Conservation (phyloP, 2,113 vertebrate species). For the Trogon surrucura region DNA sequence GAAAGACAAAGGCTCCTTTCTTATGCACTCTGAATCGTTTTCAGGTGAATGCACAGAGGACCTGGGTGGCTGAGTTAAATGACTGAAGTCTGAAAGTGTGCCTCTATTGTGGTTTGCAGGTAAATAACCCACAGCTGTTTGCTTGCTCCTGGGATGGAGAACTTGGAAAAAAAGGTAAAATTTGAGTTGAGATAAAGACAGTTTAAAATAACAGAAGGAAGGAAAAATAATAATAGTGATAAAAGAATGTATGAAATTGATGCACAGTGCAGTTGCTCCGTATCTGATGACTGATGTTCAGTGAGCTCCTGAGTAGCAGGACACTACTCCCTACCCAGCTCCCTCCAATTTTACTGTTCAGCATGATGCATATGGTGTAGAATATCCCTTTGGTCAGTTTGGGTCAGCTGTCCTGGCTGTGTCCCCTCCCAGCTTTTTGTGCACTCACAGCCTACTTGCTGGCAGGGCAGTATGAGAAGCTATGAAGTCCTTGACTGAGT, state of each 20-base stretch:
- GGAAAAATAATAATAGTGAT: neutral
- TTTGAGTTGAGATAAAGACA: neutral
- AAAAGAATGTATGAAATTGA: neutral
- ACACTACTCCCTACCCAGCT: neutral
- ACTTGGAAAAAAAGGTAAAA: neutral
- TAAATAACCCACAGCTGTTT: neutral
- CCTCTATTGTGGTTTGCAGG: neutral
- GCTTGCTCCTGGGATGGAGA: neutral
- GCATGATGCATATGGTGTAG: neutral
- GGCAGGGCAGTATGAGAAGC: neutral
- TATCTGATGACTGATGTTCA: neutral
- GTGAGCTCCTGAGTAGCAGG: neutral
- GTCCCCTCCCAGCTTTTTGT: neutral
- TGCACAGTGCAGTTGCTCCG: neutral
- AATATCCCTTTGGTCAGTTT: neutral
- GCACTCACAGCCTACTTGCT: neutral
- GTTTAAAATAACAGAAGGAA: neutral
- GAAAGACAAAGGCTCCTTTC: neutral
- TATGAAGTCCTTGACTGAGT: neutral
- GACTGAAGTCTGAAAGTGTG: neutral
- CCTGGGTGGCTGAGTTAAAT: neutral
- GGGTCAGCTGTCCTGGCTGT: neutral
- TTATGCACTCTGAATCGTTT: neutral
- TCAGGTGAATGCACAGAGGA: fast-evolving
- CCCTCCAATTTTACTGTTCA: neutral